Evolutionary conservation across 2,797 vertebrate genomes (phyloP).

Genomic region (Hephaestus fuliginosus): DNA sequence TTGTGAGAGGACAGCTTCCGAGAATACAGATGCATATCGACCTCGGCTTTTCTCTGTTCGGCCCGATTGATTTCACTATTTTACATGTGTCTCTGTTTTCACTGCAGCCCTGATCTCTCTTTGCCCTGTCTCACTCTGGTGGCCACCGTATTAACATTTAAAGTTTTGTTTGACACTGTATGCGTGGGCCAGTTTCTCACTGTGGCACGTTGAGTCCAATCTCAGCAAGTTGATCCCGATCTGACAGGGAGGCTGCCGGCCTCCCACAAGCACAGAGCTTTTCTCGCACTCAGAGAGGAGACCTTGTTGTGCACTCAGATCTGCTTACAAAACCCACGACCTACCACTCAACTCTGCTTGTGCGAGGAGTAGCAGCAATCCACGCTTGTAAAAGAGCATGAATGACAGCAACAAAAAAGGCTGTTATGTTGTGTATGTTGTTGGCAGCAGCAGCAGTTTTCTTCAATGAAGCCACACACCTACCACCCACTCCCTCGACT

Average conservation of each 20-base stretch:
- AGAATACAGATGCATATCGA: slow-evolving; percentile 48
- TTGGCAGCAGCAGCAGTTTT: slow-evolving; percentile 3
- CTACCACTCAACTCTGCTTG: slow-evolving; percentile 21
- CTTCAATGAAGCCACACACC: slow-evolving; percentile 2
- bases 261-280: slow-evolving; percentile 4
- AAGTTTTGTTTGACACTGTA: slow-evolving; percentile 22
- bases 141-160: slow-evolving; percentile 3
- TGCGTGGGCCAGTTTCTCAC: not conserved
- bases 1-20: slow-evolving; percentile 14
- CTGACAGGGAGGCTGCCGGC: not conserved
- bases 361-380: slow-evolving; percentile 36
- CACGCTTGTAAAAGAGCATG: slow-evolving; percentile 25
- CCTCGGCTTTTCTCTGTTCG: slow-evolving; percentile 42
- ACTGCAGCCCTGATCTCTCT: slow-evolving; percentile 29
- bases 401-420: slow-evolving; percentile 35
- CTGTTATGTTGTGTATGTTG: slow-evolving; percentile 26
- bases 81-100: slow-evolving; percentile 39
- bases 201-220: slow-evolving; percentile 5
- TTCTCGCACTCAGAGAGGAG: not conserved
- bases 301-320: slow-evolving; percentile 25
- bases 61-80: slow-evolving; percentile 33
- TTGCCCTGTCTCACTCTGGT: slow-evolving; percentile 20
- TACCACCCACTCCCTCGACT: slow-evolving; percentile 18
- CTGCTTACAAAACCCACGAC: slow-evolving; percentile 36
- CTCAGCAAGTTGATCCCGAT: slow-evolving; percentile 19